Base-by-base conservation (phyloP, 2,888 invertebrate genomes). In the Apotomis turbidana region DNA sequence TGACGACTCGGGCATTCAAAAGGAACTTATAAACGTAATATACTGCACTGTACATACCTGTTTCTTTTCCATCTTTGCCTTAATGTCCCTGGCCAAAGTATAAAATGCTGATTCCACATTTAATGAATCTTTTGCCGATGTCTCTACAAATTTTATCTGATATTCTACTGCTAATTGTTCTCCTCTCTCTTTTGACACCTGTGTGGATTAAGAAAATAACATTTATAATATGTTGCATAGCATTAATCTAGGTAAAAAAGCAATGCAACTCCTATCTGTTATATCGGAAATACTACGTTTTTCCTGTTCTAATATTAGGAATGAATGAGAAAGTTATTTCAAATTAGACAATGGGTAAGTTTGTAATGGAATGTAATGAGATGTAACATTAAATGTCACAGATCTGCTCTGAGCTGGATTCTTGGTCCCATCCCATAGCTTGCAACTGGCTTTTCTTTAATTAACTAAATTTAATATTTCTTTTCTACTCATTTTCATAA, bases 121-220 rank as follows among this genome's bases (percentile, higher is more conserved):
- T 89, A 98, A 97, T 88, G 98, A 98, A 78, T 98, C 97, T 94
- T 99, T 99, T 70, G 99, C 99, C 80, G 99, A 99, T 68, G 99
- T 99, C 94, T 99, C 99, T 95, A 99, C 97, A 94, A 99, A 99
- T 94, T 98, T 98, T 82, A 99, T 99, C 85, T 98, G 98, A 94
- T 99, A 99, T 93, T 99, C 99, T 85, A 98, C 95, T 75, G 99
- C 99, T 90, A 99, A 95, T 94, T 98, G 97, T 94, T 99, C 99
- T 67, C 99, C 99, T 83, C 98, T 94, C 88, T 99, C 99, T 92
- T 97, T 98, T 75, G 98, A 97, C 70, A 98, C 98, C 96, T 96
- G 79, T 46, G 86, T 85, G 44, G 66, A 13, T 73, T 46, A 63
- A 46, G 4, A 73, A 46, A 67, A 15, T 9, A 15, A 13, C 13